Evolutionary conservation across 2,888 invertebrate genomes (phyloP).

Genomic region (Calephelis perditalis): DNA sequence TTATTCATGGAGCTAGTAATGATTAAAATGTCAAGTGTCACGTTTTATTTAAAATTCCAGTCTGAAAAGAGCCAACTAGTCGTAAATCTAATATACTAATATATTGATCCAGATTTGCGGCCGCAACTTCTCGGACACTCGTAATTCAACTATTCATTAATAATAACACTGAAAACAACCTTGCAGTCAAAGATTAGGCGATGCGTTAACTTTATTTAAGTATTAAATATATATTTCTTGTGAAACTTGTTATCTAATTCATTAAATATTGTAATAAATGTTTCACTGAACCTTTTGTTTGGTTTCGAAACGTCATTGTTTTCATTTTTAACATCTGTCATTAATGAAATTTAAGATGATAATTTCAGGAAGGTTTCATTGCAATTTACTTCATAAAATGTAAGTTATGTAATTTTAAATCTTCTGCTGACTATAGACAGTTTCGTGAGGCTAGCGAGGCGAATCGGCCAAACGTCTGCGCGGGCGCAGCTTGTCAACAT

Average conservation of each 20-base stretch:
- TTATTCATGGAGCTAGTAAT: conserved; percentile 29
- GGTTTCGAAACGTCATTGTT: not conserved
- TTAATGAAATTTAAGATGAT: not conserved
- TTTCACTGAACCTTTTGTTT: not conserved
- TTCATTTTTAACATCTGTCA: conserved; percentile 1
- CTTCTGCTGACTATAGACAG: conserved; percentile 24
- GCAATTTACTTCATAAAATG: not conserved
- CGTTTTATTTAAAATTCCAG: no score
- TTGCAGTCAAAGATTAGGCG: not conserved
- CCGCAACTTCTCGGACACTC: conserved; percentile 1
- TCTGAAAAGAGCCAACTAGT: not conserved
- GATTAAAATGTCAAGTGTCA: conserved; percentile 18
- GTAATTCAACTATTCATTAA: not conserved
- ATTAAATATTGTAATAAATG: no score
- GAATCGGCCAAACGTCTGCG: conserved; percentile 54
- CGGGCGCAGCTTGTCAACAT: conserved; percentile 35
- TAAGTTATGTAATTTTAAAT: conserved; percentile 19
- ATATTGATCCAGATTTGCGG: not conserved
- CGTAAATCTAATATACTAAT: not conserved
- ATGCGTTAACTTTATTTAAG: not conserved
- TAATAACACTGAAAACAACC: conserved; percentile 1
- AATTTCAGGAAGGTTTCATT: conserved; percentile 5
- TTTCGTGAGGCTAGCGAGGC: conserved; percentile 36
- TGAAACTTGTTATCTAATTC: no score
- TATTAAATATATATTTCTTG: no score